These are phyloP conservation scores for Aleiodes sp. DNA, from an alignment of 1,140 invertebrate species.

Conservation along the genomic window DNA sequence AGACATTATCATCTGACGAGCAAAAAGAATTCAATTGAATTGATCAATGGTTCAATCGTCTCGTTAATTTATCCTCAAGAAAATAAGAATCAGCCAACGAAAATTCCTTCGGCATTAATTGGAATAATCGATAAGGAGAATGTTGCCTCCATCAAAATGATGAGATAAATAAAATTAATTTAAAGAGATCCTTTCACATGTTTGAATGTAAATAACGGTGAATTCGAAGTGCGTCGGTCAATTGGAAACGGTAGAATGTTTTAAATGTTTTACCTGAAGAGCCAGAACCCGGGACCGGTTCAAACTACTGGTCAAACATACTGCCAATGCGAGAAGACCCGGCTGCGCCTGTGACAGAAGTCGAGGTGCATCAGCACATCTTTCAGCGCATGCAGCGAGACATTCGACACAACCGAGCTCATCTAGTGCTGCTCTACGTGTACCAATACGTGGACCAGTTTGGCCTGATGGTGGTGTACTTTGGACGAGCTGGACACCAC, in stretches of 20 bases:
- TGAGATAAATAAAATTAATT: neutral
- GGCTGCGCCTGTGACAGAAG: slow-evolving; percentile 80
- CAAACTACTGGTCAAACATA: slow-evolving; percentile 86
- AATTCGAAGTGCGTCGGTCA: slow-evolving; percentile 3
- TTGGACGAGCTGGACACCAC: slow-evolving; percentile 83
- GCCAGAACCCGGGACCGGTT: slow-evolving; percentile 83
- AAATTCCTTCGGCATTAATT: neutral
- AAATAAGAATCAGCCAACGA: neutral
- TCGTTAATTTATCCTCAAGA: neutral
- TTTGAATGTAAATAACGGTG: slow-evolving; percentile 39
- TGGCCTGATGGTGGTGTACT: slow-evolving; percentile 65
- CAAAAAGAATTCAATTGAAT: neutral
- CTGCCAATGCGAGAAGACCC: slow-evolving; percentile 85
- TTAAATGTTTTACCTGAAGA: slow-evolving; percentile 74
- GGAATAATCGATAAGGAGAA: neutral
- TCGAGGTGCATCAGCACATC: slow-evolving; percentile 78
- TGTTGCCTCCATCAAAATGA: neutral
- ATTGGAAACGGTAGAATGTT: no score
- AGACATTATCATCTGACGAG: no score
- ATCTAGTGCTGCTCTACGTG: slow-evolving; percentile 78
- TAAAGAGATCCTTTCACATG: no score
- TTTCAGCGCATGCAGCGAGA: slow-evolving; percentile 78
- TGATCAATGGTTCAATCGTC: neutral
- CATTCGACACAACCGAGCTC: slow-evolving; percentile 91
- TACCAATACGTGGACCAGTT: slow-evolving; percentile 61